Base-by-base conservation (phyloP, 2,888 invertebrate genomes). In the Heliconius erato region DNA sequence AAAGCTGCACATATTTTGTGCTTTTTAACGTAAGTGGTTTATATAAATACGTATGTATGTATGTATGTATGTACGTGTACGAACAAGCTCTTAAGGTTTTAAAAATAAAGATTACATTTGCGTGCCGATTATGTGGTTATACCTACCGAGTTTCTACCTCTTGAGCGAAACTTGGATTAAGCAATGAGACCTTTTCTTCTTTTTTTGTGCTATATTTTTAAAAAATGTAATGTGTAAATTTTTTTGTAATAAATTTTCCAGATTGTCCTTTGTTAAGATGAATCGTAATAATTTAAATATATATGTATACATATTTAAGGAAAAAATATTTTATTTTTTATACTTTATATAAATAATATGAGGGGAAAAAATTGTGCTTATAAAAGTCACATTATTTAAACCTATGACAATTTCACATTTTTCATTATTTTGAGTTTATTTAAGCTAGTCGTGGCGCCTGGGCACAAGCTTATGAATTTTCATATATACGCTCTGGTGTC, bases 21-120 rank as follows among this genome's bases (percentile, higher is more conserved):
- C 76, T 81, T 84, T 83, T 85, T 82, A 85, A 85, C 83, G 84
- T 81, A 83, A 82, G 82, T 85, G 84, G 81, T 84, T 85, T 81
- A 80, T 84, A 80, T 65, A 74, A 80, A 82, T 79, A 72, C 44
- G 40, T 40, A 40, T 40, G 35, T 40, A 40, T 40, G 32, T 32
- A 32, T 54, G 54, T 49, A 16, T 49, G 79, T 82, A 79, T 63
- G 69, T 80, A 84, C 76, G 80, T 74, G 77, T 71, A 71, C 74
- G 79, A 80, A 82, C 67, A 67, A n/a, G 77, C 82, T 79, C 83
- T 83, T 84, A 83, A 83, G 81, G 81, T 81, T 83, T 67, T 78
- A 63, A 74, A 69, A 77, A 68, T 80, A 83, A 83, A 79, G 79
- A 82, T 82, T 84, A 82, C 82, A 81, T 84, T 80, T 74, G 77